Evolutionary conservation across 2,888 invertebrate genomes (phyloP).

Genomic region (Caenorhabditis angaria): DNA sequence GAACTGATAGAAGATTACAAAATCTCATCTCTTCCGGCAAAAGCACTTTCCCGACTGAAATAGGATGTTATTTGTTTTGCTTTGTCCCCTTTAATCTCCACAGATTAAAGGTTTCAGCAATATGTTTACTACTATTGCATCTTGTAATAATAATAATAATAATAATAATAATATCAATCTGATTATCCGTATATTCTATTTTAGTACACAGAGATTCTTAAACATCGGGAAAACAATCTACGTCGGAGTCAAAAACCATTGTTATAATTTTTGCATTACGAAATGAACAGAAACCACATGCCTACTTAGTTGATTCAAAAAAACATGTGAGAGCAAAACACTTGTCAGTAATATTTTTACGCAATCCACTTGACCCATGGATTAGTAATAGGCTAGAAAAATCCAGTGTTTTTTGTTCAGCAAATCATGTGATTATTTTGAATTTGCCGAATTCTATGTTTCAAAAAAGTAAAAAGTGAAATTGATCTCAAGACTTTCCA

Average conservation of each 20-base stretch:
- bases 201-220: too few relatives aligned
- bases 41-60: too few relatives aligned
- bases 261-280: not conserved
- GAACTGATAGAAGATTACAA: not conserved
- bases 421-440: too few relatives aligned
- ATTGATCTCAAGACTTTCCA: not conserved
- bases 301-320: not conserved
- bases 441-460: too few relatives aligned
- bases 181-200: too few relatives aligned
- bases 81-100: not conserved
- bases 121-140: not conserved
- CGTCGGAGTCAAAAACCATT: too few relatives aligned
- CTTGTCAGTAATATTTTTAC: slow-evolving; percentile 1
- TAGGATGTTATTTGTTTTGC: too few relatives aligned
- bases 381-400: not conserved
- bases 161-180: not conserved
- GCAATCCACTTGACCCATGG: not conserved
- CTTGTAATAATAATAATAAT: not conserved
- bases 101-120: not conserved
- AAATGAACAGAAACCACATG: not conserved
- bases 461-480: too few relatives aligned
- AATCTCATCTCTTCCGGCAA: too few relatives aligned
- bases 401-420: too few relatives aligned
- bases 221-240: too few relatives aligned
- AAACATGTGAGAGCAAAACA: not conserved